These are phyloP conservation scores for Ditylenchus dipsaci DNA, from an alignment of 1,140 invertebrate genomes.

Conservation along the genomic window DNA sequence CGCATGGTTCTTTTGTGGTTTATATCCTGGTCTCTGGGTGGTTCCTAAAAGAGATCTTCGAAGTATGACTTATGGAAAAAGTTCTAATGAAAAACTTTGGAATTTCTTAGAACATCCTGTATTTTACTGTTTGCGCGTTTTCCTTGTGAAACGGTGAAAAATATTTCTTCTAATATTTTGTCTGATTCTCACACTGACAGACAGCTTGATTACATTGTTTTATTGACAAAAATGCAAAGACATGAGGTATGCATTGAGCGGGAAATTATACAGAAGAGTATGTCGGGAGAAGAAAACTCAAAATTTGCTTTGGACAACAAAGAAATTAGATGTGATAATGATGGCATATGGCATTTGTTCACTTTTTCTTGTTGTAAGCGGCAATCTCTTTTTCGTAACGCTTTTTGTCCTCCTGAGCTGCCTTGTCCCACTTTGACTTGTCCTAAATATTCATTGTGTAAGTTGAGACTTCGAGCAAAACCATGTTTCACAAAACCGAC, in stretches of 20 bases:
- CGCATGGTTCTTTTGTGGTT: too few species aligned
- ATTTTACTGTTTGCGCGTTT: too few species aligned
- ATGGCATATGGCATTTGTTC: not conserved
- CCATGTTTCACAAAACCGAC: not conserved
- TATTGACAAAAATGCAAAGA: not conserved
- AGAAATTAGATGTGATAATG: not conserved
- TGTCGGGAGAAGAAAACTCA: not conserved
- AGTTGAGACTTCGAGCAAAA: not conserved
- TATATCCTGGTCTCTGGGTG: too few species aligned
- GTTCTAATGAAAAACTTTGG: too few species aligned
- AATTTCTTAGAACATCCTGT: too few species aligned
- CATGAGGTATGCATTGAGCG: not conserved
- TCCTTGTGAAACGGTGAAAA: too few species aligned
- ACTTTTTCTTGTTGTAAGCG: constrained; percentile 33
- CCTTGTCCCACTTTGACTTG: constrained; percentile 51
- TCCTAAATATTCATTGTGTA: constrained; percentile 60
- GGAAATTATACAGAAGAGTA: not conserved
- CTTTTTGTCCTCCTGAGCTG: constrained; percentile 50
- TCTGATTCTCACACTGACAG: too few species aligned
- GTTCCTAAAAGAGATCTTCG: too few species aligned
- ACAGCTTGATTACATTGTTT: not conserved
- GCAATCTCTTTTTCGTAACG: constrained; percentile 46
- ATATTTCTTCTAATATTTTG: too few species aligned
- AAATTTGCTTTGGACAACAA: not conserved
- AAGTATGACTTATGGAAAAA: too few species aligned